Evolutionary conservation across 92 coral and sea anemone genomes (phyloP), one percentile per base, ranked within the genome.

Genomic region (Chrysogorgia sp.): DNA sequence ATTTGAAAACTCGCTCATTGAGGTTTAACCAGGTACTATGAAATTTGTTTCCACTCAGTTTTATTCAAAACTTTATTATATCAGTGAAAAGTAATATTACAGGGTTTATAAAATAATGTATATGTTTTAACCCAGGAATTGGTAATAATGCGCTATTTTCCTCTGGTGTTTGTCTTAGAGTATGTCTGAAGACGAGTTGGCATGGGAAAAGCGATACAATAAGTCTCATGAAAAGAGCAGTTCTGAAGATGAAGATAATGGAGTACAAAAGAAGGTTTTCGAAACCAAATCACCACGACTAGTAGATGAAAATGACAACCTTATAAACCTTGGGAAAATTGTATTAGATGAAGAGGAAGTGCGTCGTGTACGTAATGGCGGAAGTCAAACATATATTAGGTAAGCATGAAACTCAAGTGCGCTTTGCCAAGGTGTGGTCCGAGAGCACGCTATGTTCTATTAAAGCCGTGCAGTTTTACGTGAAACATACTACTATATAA

Each of bases 121-220:
- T 4, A 37, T 37, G 6, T 37, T 37, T 37, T 37, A 37, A 5
- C 43, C 43, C 12, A 37, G 12, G n/a, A n/a, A n/a, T n/a, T n/a
- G n/a, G n/a, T n/a, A n/a, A n/a, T n/a, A n/a, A n/a, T n/a, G n/a
- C n/a, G n/a, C n/a, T n/a, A n/a, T n/a, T n/a, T n/a, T n/a, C n/a
- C n/a, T 47, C n/a, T 47, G 10, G 53, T 6, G 7, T n/a, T 47
- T 47, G 20, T 52, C 31, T 33, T 72, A 72, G 79, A 72, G 52
- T 34, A 72, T 72, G 79, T 72, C 79, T 17, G 65, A 72, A 56
- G 79, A 72, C 10, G 79, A 72, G 23, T 21, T 72, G 48, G 79
- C 79, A 19, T 72, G 79, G 79, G 79, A 72, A 40, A 72, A 72
- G 55, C 29, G 79, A 30, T 72, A 17, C 28, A 72, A 29, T 50